These are phyloP conservation scores for Rhopilema esculentum DNA, from an alignment of 30 jellyfish, hydroid and myxozoan genomes.

Conservation along the genomic window DNA sequence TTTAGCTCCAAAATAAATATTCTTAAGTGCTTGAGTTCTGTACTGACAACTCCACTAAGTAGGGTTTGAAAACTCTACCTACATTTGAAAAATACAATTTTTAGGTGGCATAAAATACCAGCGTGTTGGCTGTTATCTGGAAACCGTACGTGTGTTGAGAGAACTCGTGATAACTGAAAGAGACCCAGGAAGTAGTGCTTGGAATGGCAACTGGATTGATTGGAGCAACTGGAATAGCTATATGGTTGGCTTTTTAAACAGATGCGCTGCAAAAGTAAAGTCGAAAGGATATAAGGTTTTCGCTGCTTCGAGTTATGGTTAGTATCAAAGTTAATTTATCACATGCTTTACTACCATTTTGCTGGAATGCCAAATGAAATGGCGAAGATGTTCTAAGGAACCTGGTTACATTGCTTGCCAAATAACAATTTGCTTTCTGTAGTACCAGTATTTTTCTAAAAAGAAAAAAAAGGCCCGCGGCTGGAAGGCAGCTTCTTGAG, in stretches of 20 bases:
- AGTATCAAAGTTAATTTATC: background rate
- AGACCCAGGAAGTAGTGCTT: slow-evolving; percentile 26
- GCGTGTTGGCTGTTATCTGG: slow-evolving; percentile 5
- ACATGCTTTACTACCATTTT: background rate
- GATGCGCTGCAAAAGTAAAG: slow-evolving; percentile 76
- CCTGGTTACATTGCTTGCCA: too few relatives aligned
- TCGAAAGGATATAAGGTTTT: slow-evolving; percentile 28
- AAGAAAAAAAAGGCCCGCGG: too few relatives aligned
- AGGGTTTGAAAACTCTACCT: too few relatives aligned
- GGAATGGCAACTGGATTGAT: slow-evolving; percentile 72
- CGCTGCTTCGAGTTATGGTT: slow-evolving; percentile 67
- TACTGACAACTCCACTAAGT: too few relatives aligned
- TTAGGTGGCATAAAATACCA: slow-evolving; percentile 11
- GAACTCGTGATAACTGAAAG: slow-evolving; percentile 33
- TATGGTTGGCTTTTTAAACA: slow-evolving; percentile 51
- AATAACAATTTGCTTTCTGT: too few relatives aligned
- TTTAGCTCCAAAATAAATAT: too few relatives aligned
- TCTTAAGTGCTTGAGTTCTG: too few relatives aligned
- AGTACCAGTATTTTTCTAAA: too few relatives aligned
- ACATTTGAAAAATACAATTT: too few relatives aligned
- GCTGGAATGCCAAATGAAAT: too few relatives aligned
- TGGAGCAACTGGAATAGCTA: slow-evolving; percentile 78
- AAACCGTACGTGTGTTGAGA: background rate
- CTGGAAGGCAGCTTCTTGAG: too few relatives aligned
- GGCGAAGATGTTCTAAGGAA: too few relatives aligned